These are phyloP conservation scores for Piaya cayana DNA, from an alignment of 2,113 vertebrate species.

Conservation along the genomic window DNA sequence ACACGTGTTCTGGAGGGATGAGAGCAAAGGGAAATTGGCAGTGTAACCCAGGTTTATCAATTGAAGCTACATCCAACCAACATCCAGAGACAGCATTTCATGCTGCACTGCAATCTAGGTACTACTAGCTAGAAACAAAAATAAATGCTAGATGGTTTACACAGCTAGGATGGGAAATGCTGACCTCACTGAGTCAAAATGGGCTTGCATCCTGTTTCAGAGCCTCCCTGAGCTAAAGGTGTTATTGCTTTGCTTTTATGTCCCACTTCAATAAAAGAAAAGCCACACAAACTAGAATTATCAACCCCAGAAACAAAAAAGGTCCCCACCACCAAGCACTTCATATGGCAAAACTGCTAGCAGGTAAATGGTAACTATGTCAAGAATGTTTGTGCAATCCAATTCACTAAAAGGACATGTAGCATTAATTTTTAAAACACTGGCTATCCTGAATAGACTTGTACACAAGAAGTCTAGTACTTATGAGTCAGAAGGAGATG, in stretches of 20 bases:
- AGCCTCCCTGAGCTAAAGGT: neutral
- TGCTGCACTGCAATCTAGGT: neutral
- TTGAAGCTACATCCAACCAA: neutral
- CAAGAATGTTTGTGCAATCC: neutral
- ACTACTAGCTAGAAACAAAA: neutral
- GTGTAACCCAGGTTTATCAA: neutral
- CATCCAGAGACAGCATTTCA: neutral
- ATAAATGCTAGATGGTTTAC: constrained; percentile 27
- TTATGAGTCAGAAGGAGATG: constrained; percentile 17
- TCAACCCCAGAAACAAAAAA: neutral
- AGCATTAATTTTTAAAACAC: neutral
- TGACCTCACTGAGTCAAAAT: neutral
- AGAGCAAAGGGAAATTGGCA: neutral
- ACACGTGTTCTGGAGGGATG: too few species aligned
- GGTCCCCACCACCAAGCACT: neutral
- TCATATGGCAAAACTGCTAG: neutral
- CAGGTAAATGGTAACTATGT: fast-evolving
- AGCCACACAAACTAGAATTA: neutral
- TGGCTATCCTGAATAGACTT: neutral
- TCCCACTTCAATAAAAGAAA: neutral
- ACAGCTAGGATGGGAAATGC: neutral
- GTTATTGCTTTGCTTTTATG: neutral
- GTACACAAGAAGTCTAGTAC: neutral
- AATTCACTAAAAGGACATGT: neutral
- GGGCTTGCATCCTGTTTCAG: neutral